Base-by-base conservation (phyloP, 92 coral and sea anemone species). In the Metridium senile region DNA sequence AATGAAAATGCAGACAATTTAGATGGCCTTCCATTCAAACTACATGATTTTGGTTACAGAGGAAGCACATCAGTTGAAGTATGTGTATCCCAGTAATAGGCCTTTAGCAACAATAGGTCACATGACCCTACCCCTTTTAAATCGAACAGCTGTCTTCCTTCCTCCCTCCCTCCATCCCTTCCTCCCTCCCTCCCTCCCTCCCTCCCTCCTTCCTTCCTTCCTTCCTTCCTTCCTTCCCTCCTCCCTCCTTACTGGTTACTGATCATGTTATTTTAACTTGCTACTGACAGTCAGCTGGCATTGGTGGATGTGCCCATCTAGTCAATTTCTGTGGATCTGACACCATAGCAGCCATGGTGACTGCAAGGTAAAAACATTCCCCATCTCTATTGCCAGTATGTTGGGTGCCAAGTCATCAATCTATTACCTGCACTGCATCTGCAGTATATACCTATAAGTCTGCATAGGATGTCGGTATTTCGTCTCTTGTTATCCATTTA, bases 1-100 rank as follows among this genome's bases (percentile, higher is more conserved):
- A 56, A 30, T 59, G 97, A 91, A 74, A 91, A 93, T 33, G 93
- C 97, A 33, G 97, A 85, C 66, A 80, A 58, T 53, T 71, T 91
- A 49, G 90, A 85, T 75, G 93, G 93, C 25, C 90, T 91, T 54
- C 90, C 93, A 28, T 91, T 91, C 70, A 91, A 91, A 76, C 93
- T 91, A 33, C 93, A 91, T 74, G 97, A 91, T 77, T 91, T 91
- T 85, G 97, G 97, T 26, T 91, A 84, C 72, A 93, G 97, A 57
- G 97, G 97, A 27, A 88, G 97, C 84, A 85, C 97, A 17, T 85
- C 97, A 68, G 97, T 91, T 27, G 97, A 91, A 93, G 97, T 91
- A 32, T 66, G 66, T 52, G 19, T 26, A 63, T 23, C 49, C 6
- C 8, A 39, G 8, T 22, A 9, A 58, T 65, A 1, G 20, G n/a